These are phyloP conservation scores for Gastrophysa polygoni DNA, from an alignment of 2,888 invertebrate species.

Conservation along the genomic window DNA sequence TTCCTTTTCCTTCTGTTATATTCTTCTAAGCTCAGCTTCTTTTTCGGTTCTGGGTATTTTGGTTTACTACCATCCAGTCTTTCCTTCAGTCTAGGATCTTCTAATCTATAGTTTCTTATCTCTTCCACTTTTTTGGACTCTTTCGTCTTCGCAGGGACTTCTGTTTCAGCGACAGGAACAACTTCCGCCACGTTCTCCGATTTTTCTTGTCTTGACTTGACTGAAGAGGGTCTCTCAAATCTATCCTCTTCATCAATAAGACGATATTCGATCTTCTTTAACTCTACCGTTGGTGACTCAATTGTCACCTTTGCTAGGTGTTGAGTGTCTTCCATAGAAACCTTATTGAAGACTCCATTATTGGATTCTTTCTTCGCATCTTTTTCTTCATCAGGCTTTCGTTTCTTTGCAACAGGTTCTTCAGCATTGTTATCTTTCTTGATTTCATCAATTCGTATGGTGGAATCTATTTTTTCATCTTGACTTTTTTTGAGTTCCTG, in stretches of 20 bases:
- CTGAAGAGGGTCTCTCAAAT: background rate
- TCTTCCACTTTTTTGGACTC: constrained; percentile 10
- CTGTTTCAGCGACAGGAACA: background rate
- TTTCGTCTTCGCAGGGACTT: background rate
- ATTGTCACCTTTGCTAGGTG: background rate
- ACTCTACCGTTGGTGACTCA: background rate
- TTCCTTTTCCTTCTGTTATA: constrained; percentile 47
- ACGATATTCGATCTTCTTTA: background rate
- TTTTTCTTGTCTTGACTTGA: background rate
- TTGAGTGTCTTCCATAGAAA: background rate
- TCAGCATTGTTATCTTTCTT: constrained; percentile 13
- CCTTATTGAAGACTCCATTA: background rate
- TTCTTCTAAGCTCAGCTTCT: constrained; percentile 45
- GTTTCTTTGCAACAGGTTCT: background rate
- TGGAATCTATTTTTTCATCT: constrained; percentile 32
- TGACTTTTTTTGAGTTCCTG: constrained; percentile 31
- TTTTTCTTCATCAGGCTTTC: background rate
- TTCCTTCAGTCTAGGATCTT: constrained; percentile 22
- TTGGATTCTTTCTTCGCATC: background rate
- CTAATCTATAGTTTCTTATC: constrained; percentile 10
- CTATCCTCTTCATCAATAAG: background rate
- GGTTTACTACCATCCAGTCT: constrained; percentile 3
- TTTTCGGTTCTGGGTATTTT: constrained; percentile 27
- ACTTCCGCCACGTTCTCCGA: background rate
- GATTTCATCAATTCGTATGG: constrained; percentile 31